Base-by-base conservation (phyloP, 2,113 vertebrate species). In the Murina feae region DNA sequence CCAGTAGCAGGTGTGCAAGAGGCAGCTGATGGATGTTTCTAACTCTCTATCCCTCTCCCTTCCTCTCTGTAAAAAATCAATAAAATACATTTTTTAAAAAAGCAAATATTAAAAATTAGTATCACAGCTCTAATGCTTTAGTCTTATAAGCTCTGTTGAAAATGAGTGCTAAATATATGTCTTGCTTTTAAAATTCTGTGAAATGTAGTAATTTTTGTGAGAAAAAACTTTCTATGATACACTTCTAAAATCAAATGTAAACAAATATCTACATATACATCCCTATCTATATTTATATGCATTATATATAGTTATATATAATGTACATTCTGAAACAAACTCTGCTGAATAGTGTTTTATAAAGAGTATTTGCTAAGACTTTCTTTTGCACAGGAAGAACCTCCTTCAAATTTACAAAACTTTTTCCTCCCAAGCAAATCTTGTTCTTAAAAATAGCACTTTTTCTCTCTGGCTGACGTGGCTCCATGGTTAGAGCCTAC, bases 401-500 rank as follows among this genome's bases (percentile, higher is more conserved):
- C 25, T 85, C 14, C 69, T 82, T 89, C 35, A 74, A 69, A 69
- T 72, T 58, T 90, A 71, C 17, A 72, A 88, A 90, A 32, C 9
- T 39, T 69, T 65, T 95, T 90, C 51, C 66, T 88, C 42, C 55
- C 28, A 66, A 58, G 44, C 35, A 86, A 89, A 91, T 58, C 21
- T 85, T 90, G 14, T 68, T 28, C 74, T 92, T 81, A 90, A 87
- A 84, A 89, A 89, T 58, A 93, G 35, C 13, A 18, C 32, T 84
- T 92, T 91, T 81, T 79, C n/a, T 58, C 21, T 21, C 55, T 58
- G 9, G 55, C 8, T 58, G 55, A 58, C 1, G 9, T 58, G 2
- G 21, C 21, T 58, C 20, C 23, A 9, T 58, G 55, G 21, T 58
- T 58, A 58, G 55, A 58, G 21, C 55, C 55, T 58, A 21, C 21